Base-by-base conservation (phyloP, 2,797 vertebrate species). In the Chaenodraco wilsoni region DNA sequence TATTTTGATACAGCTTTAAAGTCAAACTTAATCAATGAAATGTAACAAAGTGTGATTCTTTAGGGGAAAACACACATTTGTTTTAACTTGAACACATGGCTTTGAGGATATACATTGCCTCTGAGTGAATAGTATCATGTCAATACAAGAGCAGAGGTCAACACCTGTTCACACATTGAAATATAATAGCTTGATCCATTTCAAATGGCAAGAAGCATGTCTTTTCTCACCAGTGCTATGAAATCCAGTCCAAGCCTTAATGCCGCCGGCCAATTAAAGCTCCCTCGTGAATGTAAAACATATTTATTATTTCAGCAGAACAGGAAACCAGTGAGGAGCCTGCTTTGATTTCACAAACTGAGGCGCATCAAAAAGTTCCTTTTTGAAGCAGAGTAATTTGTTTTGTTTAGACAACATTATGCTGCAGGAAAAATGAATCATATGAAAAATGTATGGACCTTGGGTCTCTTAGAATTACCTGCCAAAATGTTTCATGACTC, bases 401-500 rank as follows among this genome's bases (percentile, higher is more conserved):
- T 93, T 93, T 93, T 91, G 80, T 92, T 93, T 87, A 89, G 91
- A 88, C 89, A 75, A 68, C 44, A 5, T 14, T 56, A 72, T 15
- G 84, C 89, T 89, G 85, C 84, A 74, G 86, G 90, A 87, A 81
- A 89, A 87, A 91, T 91, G 57, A 93, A 92, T 91, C 81, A 84
- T 78, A 89, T 93, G 90, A 94, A 92, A 92, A 93, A 93, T 93
- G 90, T 87, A 91, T 89, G 78, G 90, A 91, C 90, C 86, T 76
- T 78, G 78, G 90, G 88, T 91, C 83, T 86, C 69, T 82, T 81
- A 85, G 90, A 94, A 95, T 93, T 93, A 93, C 92, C 93, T 93
- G 93, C 88, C 92, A 93, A 81, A 90, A 89, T 91, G 89, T 89
- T 93, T 90, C 89, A 93, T 91, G 91, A 87, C 85, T 88, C 79